phyloP scores from a whole-genome alignment of 2,888 invertebrate genomes.

The Boloria selene region DNA sequence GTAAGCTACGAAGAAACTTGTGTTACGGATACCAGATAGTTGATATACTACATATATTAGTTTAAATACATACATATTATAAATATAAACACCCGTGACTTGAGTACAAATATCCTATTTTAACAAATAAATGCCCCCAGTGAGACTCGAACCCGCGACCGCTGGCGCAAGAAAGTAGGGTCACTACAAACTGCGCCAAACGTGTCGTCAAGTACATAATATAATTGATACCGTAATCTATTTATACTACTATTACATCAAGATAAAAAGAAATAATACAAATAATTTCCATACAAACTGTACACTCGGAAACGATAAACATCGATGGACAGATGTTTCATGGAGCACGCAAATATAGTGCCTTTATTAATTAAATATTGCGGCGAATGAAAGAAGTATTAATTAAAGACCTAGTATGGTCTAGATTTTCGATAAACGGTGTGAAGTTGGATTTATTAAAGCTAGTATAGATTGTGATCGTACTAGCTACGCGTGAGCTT shows the following conservation, averaged over 20 bases:
- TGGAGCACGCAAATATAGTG: conserved; percentile 50
- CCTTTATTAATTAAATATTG: conserved; percentile 61
- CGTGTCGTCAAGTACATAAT: too few species aligned
- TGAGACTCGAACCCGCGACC: too few species aligned
- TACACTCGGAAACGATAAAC: conserved; percentile 28
- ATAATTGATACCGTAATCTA: too few species aligned
- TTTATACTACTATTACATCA: neutral
- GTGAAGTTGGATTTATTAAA: conserved; percentile 27
- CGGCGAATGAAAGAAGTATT: conserved; percentile 61
- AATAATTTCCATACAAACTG: conserved; percentile 20
- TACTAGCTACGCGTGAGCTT: neutral
- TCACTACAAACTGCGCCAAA: too few species aligned
- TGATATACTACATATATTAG: too few species aligned
- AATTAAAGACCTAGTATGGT: conserved; percentile 57
- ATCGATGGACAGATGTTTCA: conserved; percentile 37
- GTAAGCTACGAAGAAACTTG: too few species aligned
- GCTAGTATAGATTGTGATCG: conserved; percentile 9
- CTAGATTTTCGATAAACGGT: conserved; percentile 46
- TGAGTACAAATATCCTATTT: too few species aligned
- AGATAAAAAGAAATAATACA: neutral
- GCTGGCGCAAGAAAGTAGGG: too few species aligned
- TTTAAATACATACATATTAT: too few species aligned
- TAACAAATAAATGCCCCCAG: too few species aligned
- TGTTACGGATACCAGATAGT: too few species aligned
- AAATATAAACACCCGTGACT: too few species aligned